Evolutionary conservation across 2,113 vertebrate species (phyloP), one percentile per base, ranked within the genome.

Genomic region (Vidua macroura): DNA sequence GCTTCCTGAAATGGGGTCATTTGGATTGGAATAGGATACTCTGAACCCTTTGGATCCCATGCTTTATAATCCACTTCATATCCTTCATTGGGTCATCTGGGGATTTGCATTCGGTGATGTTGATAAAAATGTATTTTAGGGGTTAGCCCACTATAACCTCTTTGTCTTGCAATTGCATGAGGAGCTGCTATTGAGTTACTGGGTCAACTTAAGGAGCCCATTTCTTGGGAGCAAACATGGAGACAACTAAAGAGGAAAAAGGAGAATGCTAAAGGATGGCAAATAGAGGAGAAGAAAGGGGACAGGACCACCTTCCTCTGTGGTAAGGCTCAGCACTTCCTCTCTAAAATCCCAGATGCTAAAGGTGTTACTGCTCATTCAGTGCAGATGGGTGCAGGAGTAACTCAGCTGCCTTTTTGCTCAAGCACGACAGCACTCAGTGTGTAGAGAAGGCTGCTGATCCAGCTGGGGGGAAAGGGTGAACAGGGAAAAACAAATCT

Each of bases 331-430:
- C 21, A 95, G 97, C 1, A 64, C 22, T 81, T 97, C 98, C 93
- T 98, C 98, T 72, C 97, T 97, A 95, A 98, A 98, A 97, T 98
- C 96, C 97, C 98, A 98, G 83, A 94, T 97, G 30, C 96, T 98
- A 70, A 95, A 98, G 70, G 96, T 11, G 48, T 95, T 97, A 97
- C 94, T 98, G 89, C 96, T 96, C 2, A 83, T 98, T 86, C 25
- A 46, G 22, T 97, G 98, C 70, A 98, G 97, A 88, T 95, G 93
- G 81, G 97, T 97, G 96, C 97, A 98, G 74, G 97, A 98, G 63
- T 95, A 98, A 91, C 94, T 97, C 93, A 98, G 98, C 66, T 97
- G 97, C 49, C 97, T 96, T 97, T 97, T 97, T 27, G 94, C 95
- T 80, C 8, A 27, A 90, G 97, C 96, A 88, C 96, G 96, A 86